Evolutionary conservation across 2,888 invertebrate genomes (phyloP).

Genomic region (Phortica okadai): DNA sequence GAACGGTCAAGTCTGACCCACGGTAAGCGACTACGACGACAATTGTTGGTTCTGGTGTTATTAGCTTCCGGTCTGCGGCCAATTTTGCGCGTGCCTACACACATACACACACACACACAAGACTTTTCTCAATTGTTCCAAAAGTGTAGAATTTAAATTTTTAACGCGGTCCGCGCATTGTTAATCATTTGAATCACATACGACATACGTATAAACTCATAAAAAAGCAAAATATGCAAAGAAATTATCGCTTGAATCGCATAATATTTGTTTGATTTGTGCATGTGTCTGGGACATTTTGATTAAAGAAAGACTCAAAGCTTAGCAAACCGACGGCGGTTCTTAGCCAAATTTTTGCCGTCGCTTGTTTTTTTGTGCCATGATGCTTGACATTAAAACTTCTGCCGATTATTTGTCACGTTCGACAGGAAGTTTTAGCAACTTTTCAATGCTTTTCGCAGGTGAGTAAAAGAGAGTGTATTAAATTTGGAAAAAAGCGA

Average conservation of each 20-base stretch:
- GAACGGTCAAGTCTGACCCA: constrained; percentile 19
- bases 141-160: constrained; percentile 23
- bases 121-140: constrained; percentile 32
- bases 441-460: constrained; percentile 96
- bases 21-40: not conserved
- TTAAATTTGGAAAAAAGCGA: not conserved
- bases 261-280: not conserved
- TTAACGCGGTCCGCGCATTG: constrained; percentile 29
- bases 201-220: not conserved
- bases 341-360: constrained; percentile 42
- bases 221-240: not conserved
- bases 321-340: constrained; percentile 61
- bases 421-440: constrained; percentile 91
- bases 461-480: constrained; percentile 78
- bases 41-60: constrained; percentile 54
- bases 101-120: not conserved
- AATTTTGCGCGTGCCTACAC: constrained; percentile 55
- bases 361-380: constrained; percentile 33
- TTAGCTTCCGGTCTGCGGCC: constrained; percentile 65
- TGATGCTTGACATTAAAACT: constrained; percentile 94
- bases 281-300: not conserved
- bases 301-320: not conserved
- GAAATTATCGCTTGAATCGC: not conserved
- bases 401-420: constrained; percentile 93
- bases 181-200: constrained; percentile 42